A percentile compares a stretch with the other conserved stretches of the same genome.
These are phyloP conservation scores for Tenthredo notha DNA, from an alignment of 2,888 invertebrate species.

Conservation along the genomic window DNA sequence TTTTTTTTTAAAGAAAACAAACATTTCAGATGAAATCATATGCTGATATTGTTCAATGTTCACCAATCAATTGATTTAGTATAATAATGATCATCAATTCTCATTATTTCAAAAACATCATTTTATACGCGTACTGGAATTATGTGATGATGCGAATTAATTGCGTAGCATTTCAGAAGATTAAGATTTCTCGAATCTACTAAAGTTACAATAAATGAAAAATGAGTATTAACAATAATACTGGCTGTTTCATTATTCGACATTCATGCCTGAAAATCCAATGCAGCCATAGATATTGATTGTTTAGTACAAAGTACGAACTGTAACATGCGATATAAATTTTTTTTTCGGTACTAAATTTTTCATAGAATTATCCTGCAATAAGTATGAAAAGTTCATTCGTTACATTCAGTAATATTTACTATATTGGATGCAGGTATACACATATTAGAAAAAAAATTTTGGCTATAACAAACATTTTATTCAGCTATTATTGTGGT, in stretches of 20 bases:
- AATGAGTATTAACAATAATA: constrained; percentile 5
- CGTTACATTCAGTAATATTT: constrained; percentile 17
- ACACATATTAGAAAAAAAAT: constrained; percentile 72
- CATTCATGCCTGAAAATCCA: not conserved
- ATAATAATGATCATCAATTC: not conserved
- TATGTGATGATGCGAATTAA: not conserved
- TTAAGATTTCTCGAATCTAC: not conserved
- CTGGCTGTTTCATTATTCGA: not conserved
- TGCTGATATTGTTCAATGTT: constrained; percentile 14
- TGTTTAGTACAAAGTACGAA: not conserved
- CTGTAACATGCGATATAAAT: constrained; percentile 7
- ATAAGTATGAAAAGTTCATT: not conserved
- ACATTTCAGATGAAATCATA: constrained; percentile 7
- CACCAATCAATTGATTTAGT: constrained; percentile 11
- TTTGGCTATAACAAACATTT: constrained; percentile 75
- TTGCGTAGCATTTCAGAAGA: not conserved
- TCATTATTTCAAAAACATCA: constrained; percentile 2
- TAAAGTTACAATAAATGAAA: not conserved
- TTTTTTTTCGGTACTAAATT: not conserved
- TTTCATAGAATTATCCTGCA: not conserved
- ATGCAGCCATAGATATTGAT: not conserved
- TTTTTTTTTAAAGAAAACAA: not conserved
- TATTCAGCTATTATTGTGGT: constrained; percentile 72
- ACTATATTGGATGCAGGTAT: constrained; percentile 64
- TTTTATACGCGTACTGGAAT: not conserved